Base-by-base conservation (phyloP, 1,140 invertebrate genomes). In the Drosophila funebris region DNA sequence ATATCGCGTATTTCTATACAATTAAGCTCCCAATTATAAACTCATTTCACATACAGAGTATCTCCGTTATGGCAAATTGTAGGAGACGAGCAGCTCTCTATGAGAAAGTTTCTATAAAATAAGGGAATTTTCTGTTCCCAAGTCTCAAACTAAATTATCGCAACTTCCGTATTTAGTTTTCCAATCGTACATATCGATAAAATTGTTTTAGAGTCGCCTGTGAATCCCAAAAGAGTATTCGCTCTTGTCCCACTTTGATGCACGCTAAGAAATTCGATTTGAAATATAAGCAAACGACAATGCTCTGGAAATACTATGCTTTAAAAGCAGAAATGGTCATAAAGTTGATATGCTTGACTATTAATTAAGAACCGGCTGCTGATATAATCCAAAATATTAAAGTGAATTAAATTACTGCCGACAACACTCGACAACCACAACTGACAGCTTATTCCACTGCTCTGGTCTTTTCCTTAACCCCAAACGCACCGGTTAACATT, bases 141-240 rank as follows among this genome's bases (percentile, higher is more conserved):
- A n/a, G n/a, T n/a, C n/a, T n/a, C n/a, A n/a, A n/a, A n/a, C n/a
- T n/a, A n/a, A n/a, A n/a, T n/a, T n/a, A n/a, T n/a, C n/a, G n/a
- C n/a, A n/a, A n/a, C n/a, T n/a, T n/a, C n/a, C n/a, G n/a, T n/a
- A n/a, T n/a, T n/a, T n/a, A n/a, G n/a, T n/a, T n/a, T n/a, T n/a
- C n/a, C n/a, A n/a, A n/a, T n/a, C n/a, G n/a, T n/a, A n/a, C n/a
- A n/a, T n/a, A n/a, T n/a, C n/a, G n/a, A n/a, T n/a, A n/a, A n/a
- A n/a, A 74, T 71, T 80, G 61, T 54, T 68, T 62, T 24, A n/a
- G 43, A 60, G 53, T 56, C 62, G 62, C 54, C 76, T 87, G 70
- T 82, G 82, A 85, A 85, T 85, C 78, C 82, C 41, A 67, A 78
- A 85, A 82, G 67, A 83, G 78, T 71, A 60, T 33, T 61, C 63